A percentile compares a stretch with the other conserved stretches of the same genome.
phyloP scores from a whole-genome alignment of 35 echinoderm and acorn worm genomes.

The Diadema setosum region DNA sequence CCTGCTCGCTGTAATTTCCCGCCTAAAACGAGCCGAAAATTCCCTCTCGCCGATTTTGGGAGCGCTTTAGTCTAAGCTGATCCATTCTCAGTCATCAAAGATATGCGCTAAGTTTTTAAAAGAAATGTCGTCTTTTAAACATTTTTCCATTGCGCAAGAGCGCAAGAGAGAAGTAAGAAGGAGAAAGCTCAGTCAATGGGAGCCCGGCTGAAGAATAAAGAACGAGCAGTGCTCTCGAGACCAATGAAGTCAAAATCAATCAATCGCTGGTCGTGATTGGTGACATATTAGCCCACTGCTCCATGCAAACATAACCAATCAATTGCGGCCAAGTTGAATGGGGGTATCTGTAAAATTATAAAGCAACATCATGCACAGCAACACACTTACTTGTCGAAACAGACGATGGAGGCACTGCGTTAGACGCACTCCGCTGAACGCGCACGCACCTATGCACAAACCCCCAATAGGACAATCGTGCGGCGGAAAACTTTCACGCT shows the following conservation, averaged over 20 bases:
- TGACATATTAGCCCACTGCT: slow-evolving; percentile 4
- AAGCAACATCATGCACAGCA: background rate
- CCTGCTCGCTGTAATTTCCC: background rate
- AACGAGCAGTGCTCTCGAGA: background rate
- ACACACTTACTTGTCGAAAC: background rate
- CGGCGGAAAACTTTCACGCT: background rate
- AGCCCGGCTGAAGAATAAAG: background rate
- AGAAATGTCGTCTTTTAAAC: background rate
- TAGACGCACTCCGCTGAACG: background rate
- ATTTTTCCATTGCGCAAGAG: background rate
- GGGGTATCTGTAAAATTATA: background rate
- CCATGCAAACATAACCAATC: background rate
- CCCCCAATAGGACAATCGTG: background rate
- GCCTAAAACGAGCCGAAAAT: background rate
- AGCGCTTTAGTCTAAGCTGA: background rate
- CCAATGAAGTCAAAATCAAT: background rate
- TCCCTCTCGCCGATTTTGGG: background rate
- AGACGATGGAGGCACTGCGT: background rate
- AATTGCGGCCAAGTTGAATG: background rate
- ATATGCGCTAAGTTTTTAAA: background rate
- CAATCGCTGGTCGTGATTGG: background rate
- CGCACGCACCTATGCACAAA: background rate
- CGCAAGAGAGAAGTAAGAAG: background rate
- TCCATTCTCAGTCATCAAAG: background rate
- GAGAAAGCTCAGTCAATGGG: background rate